These are phyloP conservation scores for Portunus trituberculatus DNA, from an alignment of 1,140 invertebrate genomes.

Conservation along the genomic window DNA sequence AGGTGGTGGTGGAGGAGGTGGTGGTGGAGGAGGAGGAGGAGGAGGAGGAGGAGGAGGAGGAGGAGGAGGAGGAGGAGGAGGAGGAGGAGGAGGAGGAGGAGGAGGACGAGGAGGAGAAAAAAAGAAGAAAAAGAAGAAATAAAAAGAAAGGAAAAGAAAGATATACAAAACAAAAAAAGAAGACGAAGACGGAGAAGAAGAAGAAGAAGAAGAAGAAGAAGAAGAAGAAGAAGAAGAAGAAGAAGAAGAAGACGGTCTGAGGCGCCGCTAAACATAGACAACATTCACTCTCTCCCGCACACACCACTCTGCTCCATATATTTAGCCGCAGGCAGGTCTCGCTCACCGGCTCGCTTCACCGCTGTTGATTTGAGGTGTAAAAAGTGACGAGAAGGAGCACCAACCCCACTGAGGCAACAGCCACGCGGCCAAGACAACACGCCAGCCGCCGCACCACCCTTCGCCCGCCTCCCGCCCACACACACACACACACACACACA, in stretches of 20 bases:
- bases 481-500: too few species aligned
- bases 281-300: conserved; percentile 10
- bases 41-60: too few species aligned
- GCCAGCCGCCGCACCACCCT: neutral
- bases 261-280: neutral
- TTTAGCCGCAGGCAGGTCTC: neutral
- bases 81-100: neutral
- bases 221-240: neutral
- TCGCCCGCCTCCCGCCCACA: neutral
- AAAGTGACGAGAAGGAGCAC: neutral
- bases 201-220: neutral
- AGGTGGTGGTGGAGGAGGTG: too few species aligned
- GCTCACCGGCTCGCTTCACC: conserved; percentile 15
- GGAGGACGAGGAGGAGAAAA: neutral
- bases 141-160: neutral
- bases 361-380: neutral
- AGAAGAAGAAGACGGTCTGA: neutral
- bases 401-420: neutral
- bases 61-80: too few species aligned
- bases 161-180: neutral
- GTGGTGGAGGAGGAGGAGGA: too few species aligned
- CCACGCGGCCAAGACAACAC: neutral
- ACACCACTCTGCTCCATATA: conserved; percentile 10
- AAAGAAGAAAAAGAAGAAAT: neutral
- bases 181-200: neutral